Base-by-base conservation (phyloP, 37 sponge, comb jelly and placozoan species). In the Halichondria panicea region DNA sequence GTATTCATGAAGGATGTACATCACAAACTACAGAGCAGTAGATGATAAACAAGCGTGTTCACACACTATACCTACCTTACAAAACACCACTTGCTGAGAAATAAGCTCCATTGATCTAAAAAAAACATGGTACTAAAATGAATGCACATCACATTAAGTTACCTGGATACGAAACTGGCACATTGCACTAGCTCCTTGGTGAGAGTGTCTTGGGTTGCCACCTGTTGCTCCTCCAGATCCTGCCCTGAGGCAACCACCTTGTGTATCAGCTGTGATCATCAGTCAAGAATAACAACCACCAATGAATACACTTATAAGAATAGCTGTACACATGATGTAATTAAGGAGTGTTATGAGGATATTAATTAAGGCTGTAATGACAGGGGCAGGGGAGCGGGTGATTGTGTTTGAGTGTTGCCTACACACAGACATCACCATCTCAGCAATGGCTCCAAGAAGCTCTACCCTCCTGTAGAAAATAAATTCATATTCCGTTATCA, bases 341-440 rank as follows among this genome's bases (percentile, higher is more conserved):
- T 15, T 7, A 34, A n/a, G 9, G 11, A n/a, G 11, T 12, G 7
- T 9, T 15, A 39, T 50, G 42, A 63, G 77, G 80, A 79, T 79
- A 79, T 59, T 68, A n/a, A 70, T 79, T 11, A 43, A 27, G 32
- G 80, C 35, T 4, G 58, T 19, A 58, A 80, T 7, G 71, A 80
- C 40, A 27, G 80, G 71, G 9, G 55, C 70, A 1, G 71, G 71
- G 33, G 52, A 42, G 15, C 46, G 19, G 43, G 32, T 32, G 35
- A 58, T 48, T 0, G 43, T 7, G 48, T 48, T 22, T n/a, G 48
- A 2, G 71, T 80, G 80, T 21, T 70, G 46, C 33, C 80, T 68
- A 15, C 60, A 19, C 33, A 80, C 61, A 31, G 71, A 70, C 33
- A 41, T 22, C 71, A 80, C 12, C 46, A 80, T 33, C 33, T 70